Evolutionary conservation across 1,140 invertebrate species (phyloP), one percentile per base, ranked within the genome.

Genomic region (Sitophilus oryzae): DNA sequence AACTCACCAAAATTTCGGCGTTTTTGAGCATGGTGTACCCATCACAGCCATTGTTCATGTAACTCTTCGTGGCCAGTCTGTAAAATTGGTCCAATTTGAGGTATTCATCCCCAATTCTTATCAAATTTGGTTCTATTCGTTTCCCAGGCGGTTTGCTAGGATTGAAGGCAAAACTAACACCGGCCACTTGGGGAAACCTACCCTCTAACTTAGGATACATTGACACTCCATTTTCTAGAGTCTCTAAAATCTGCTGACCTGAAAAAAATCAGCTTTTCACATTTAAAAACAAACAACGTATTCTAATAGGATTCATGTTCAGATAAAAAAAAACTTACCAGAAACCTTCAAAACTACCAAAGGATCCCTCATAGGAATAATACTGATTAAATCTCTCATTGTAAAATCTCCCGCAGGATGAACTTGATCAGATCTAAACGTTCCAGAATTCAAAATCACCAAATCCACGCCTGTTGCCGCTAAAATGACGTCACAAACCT

Each of bases 381-480:
- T 81, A 52, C 81, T 86, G 1, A 88, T 82, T 15, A 95, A 73
- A 74, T 94, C 91, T 10, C 87, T 76, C 60, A 93, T 79, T 14
- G 81, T 88, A 69, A 95, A 94, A 37, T 83, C 78, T 1, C 92
- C 91, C 18, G 83, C 80, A 2, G 83, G 77, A 72, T 91, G 88
- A 1, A 88, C 79, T 70, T 81, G 73, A 72, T 92, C 89, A 46
- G 86, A 88, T 47, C 89, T 74, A 50, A 93, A 80, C 23, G 91
- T 93, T 25, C 92, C 92, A 14, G 89, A 91, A 73, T 94, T 95
- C 10, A 95, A 73, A 1, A 95, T 67, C 9, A 90, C 88, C 10
- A 90, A 74, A 69, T 94, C 90, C 19, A 88, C 86, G 11, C 86
- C 84, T 2, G 87, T 89, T 8, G 89, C 82, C 0, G 88, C 85